Evolutionary conservation across 2,888 invertebrate genomes (phyloP), one percentile per base, ranked within the genome.

Genomic region (Yponomeuta plumbellus): DNA sequence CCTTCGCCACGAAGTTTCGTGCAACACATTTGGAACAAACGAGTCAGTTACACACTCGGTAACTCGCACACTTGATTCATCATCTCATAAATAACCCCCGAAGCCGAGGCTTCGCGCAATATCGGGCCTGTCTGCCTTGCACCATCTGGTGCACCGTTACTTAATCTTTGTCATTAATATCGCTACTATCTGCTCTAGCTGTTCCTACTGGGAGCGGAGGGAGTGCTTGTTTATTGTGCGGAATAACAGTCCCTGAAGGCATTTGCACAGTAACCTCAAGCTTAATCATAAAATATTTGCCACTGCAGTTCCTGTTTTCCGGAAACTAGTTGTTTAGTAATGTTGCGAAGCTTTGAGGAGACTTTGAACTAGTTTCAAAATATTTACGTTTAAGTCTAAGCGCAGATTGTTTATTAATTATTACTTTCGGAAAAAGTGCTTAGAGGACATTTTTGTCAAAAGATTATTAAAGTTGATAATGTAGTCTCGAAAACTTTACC

Each of bases 131-230:
- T 63, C 52, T 21, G 40, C 40, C 63, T 63, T 63, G 44, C 40
- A 63, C 40, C 63, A 63, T 63, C 20, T 63, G 63, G 20, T 63
- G 63, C 22, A 59, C 59, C 23, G 22, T 59, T 62, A 20, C 20
- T 62, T 62, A 62, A 62, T 62, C 62, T 62, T 40, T 34, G 40
- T 40, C 62, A 62, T 62, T 62, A 39, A 40, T 40, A 52, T 52
- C 17, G 44, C 44, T 52, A 13, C 44, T 52, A 52, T 13, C 44
- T 44, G 44, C 34, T 34, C 34, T 8, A 34, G 34, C 34, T 34
- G 8, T 34, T 34, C 34, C 8, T 52, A 17, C 44, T 52, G 13
- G 17, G 44, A 17, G 44, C 5, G 17, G 44, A 17, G 13, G 44
- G 44, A 52, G 17, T 34, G 44, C 2, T 17, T 17, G 44, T 52